phyloP scores from a whole-genome alignment of 1,140 invertebrate species.

The Thaumatotibia leucotreta region DNA sequence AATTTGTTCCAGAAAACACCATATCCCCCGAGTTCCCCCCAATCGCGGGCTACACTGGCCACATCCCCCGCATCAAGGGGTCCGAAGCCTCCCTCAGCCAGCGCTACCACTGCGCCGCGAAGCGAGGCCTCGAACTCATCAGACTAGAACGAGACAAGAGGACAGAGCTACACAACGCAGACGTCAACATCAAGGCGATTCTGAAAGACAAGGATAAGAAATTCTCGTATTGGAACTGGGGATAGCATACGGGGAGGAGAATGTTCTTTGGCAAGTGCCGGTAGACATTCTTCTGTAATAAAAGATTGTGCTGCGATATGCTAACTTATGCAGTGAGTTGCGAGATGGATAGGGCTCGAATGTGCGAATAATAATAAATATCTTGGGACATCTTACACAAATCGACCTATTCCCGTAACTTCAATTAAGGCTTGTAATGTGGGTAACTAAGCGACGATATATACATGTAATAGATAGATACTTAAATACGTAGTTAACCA shows the following conservation, averaged over 20 bases:
- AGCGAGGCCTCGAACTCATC: conserved; percentile 79
- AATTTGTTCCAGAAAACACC: conserved; percentile 76
- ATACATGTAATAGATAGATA: no score
- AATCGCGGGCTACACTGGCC: conserved; percentile 84
- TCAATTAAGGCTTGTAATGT: no score
- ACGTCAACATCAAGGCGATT: conserved; percentile 56
- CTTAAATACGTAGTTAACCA: no score
- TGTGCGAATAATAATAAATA: no score
- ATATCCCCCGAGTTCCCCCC: conserved; percentile 83
- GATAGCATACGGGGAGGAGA: conserved; percentile 76
- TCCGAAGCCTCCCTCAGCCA: conserved; percentile 82
- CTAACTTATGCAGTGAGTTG: no score
- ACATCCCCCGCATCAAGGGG: conserved; percentile 82
- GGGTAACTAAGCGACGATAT: no score
- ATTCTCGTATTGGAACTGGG: conserved; percentile 72
- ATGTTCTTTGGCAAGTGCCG: conserved; percentile 72
- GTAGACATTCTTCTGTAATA: conserved; percentile 60
- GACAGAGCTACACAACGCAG: conserved; percentile 57
- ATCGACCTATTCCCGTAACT: no score
- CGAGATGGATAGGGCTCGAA: no score
- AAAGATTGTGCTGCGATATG: no score
- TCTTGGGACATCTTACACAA: no score
- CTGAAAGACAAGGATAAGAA: conserved; percentile 64
- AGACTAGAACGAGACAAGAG: conserved; percentile 77
- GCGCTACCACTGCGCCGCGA: conserved; percentile 82